These are phyloP conservation scores for Yponomeuta malinellus DNA, from an alignment of 2,888 invertebrate species.

Conservation along the genomic window DNA sequence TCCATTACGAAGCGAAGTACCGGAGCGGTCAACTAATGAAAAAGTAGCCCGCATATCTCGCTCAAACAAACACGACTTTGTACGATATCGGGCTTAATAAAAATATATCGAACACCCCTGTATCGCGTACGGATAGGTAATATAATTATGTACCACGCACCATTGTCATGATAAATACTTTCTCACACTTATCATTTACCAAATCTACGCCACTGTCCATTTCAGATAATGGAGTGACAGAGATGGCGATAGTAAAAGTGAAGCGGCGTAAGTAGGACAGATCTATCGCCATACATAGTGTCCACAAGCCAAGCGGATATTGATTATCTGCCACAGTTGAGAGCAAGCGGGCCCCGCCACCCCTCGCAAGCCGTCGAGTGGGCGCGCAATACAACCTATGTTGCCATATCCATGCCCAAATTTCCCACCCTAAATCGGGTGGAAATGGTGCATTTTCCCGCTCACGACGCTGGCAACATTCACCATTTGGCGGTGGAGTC, in stretches of 20 bases:
- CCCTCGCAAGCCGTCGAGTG: slow-evolving; percentile 31
- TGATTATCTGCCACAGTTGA: slow-evolving; percentile 77
- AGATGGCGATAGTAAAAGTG: slow-evolving; percentile 36
- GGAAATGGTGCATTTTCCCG: slow-evolving; percentile 46
- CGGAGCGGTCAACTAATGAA: slow-evolving; percentile 29
- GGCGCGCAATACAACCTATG: slow-evolving; percentile 43
- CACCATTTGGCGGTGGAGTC: slow-evolving; percentile 40
- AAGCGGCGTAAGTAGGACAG: slow-evolving; percentile 42
- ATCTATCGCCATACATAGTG: slow-evolving; percentile 73
- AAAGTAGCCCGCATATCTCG: slow-evolving; percentile 60
- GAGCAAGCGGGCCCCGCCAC: slow-evolving; percentile 66
- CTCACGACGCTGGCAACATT: slow-evolving; percentile 31
- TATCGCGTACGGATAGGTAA: slow-evolving; percentile 61
- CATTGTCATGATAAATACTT: slow-evolving; percentile 76
- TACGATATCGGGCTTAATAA: slow-evolving; percentile 43
- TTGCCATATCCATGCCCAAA: slow-evolving; percentile 27
- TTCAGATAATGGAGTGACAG: slow-evolving; percentile 70
- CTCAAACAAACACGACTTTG: slow-evolving; percentile 36
- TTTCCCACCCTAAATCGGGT: slow-evolving; percentile 43
- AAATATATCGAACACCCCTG: slow-evolving; percentile 55
- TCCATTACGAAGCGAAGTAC: slow-evolving; percentile 36
- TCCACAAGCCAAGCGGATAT: slow-evolving; percentile 78
- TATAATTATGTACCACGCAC: slow-evolving; percentile 74
- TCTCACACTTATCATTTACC: slow-evolving; percentile 76
- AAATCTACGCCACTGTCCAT: slow-evolving; percentile 76